Base-by-base conservation (phyloP, 2,113 vertebrate species). In the Pipra filicauda region DNA sequence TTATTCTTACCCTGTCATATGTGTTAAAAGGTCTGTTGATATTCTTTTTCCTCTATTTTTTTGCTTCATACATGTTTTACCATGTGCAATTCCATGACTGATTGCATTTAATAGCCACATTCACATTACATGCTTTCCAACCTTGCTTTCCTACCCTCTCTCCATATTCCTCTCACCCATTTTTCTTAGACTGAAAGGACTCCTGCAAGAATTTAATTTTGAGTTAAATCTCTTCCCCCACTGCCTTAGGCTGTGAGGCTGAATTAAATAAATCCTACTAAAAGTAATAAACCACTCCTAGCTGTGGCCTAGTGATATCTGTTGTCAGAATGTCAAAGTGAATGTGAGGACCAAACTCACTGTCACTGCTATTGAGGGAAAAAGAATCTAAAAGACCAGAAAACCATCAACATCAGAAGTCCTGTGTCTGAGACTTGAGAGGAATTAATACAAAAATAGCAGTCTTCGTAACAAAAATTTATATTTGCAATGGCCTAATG, bases 221-320 rank as follows among this genome's bases (percentile, higher is more conserved):
- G 74, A 97, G 88, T 95, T 96, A 97, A 98, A 96, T 96, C 59
- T 97, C 93, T 97, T 96, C 44, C 92, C 85, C 82, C 93, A 91
- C 70, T 85, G 87, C 94, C 67, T 94, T 93, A 94, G 95, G 82
- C 94, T 96, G 91, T 92, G 87, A 97, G 89, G 51, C 65, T 97
- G 96, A 97, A 97, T 97, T 97, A 97, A 98, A 97, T 89, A 97
- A 97, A 97, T 96, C 94, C 91, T 93, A 94, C 95, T 96, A 95
- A 97, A 97, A 97, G 96, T 97, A 97, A 97, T 97, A 98, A 96
- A 97, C 73, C 76, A 91, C 76, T 97, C 86, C 94, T 97, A 95
- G 89, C 96, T 96, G 65, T 82, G 85, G 72, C 75, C 89, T 91
- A 95, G 92, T 96, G 92, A 91, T 96, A 97, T 71, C 91, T 82